Conservation (phyloP, 2,888 invertebrate genomes). For the Acrobasis suavella region DNA sequence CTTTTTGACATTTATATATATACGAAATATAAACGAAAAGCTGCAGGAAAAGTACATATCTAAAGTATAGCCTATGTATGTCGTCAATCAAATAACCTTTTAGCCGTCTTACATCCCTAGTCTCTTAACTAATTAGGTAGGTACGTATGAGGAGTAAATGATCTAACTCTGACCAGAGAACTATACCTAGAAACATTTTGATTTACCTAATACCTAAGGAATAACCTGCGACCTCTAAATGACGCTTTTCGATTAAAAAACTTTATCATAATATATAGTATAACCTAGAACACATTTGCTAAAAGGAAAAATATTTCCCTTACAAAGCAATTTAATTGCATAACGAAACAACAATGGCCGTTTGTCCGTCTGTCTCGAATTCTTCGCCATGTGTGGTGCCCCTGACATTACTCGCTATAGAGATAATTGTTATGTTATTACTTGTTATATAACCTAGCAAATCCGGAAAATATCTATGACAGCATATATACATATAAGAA, state of each 20-base stretch:
- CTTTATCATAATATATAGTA: neutral
- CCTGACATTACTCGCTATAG: constrained; percentile 16
- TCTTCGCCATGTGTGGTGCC: constrained; percentile 3
- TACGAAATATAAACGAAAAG: no score
- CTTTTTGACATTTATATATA: no score
- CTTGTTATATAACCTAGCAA: neutral
- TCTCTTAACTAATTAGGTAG: no score
- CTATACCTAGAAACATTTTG: no score
- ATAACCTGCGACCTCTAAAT: no score
- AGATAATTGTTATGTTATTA: neutral
- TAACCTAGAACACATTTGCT: neutral
- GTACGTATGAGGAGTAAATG: no score
- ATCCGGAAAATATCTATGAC: neutral
- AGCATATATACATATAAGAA: neutral
- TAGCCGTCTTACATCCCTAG: no score
- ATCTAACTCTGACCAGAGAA: no score
- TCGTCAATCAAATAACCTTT: no score
- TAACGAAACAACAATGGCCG: constrained; percentile 6
- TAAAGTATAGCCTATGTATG: no score
- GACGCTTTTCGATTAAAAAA: neutral
- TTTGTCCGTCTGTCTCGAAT: neutral
- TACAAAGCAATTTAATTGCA: constrained; percentile 8
- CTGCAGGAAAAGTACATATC: no score
- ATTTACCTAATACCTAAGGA: no score
- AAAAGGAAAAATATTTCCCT: neutral